Evolutionary conservation across 2,797 vertebrate genomes (phyloP), one percentile per base, ranked within the genome.

Genomic region (Sebastolobus alascanus): DNA sequence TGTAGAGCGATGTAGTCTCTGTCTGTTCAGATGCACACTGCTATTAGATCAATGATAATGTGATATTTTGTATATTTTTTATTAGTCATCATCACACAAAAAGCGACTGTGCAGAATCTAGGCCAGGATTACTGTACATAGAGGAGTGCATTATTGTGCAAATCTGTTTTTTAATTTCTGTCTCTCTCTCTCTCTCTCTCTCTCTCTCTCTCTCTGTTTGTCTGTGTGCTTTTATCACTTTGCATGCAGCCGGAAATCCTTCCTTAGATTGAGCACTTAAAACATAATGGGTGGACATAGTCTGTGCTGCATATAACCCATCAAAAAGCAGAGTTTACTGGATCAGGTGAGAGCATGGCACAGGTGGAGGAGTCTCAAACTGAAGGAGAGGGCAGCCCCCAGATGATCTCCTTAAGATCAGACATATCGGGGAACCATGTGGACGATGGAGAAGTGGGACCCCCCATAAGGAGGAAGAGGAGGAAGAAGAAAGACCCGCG

Each of bases 401-500:
- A 89, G 60, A 92, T 90, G 1, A 84, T 96, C 82, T 96, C 97
- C 85, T 93, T 96, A 71, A 96, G 95, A 83, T 96, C 96, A 1
- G 94, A 97, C 60, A 77, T 94, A 18, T 95, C 95, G 1, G 94
- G 78, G 27, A 93, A 93, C 70, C 92, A 93, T 1, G 73, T 81
- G 0, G 93, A 94, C 5, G 93, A 94, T 2, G 92, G 93, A 73
- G 97, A 96, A 82, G 95, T 91, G 18, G 97, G 97, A 68, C 95
- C 96, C 4, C 95, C 96, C 27, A 90, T 97, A n/a, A 95, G 96
- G 84, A 96, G 96, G 93, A 98, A 97, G 93, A 98, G 95, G 95
- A 99, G 95, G 87, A 98, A 96, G 90, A 99, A 96, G 95, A 98
- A 96, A 82, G 98, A 99, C 83, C 94, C 96, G 1, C 96, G 98